Evolutionary conservation across 2,888 invertebrate species (phyloP), one percentile per base, ranked within the genome.

Genomic region (Morpho achilles): DNA sequence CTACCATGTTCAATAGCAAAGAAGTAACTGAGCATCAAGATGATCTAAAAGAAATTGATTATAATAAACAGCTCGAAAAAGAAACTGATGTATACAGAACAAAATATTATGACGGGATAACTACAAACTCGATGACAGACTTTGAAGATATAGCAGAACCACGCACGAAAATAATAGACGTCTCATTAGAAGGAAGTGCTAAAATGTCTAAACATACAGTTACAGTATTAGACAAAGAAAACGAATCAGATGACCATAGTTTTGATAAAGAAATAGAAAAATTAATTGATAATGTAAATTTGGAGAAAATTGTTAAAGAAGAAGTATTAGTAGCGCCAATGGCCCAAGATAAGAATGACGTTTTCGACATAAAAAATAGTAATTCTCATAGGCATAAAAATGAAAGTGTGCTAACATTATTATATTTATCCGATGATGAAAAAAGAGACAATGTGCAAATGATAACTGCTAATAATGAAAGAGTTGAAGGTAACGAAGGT

Each of bases 1-100:
- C 59, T 41, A 76, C 79, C 0, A 74, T 82, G 72, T 81, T 82
- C 56, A 66, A 63, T n/a, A 74, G 72, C 40, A 68, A 77, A 16
- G 80, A 82, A 60, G 64, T 69, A n/a, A 51, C 65, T 7, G 63
- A 70, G 43, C 66, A 72, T 48, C 49, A 67, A 46, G 64, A 65
- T 10, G 43, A 62, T 39, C n/a, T 68, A 0, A 50, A 65, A 50
- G 45, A 61, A 53, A 47, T 48, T 22, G 16, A 10, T 39, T 45
- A 51, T 0, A 43, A 49, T 40, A 9, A 55, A n/a, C 55, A 44
- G 9, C 10, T 40, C 43, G 7, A 43, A 43, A 43, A 43, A 53
- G 45, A 32, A 43, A 39, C 47, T 6, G 6, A 50, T 8, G 59
- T 40, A 10, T 41, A 48, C 4, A 23, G 52, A 32, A n/a, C 47